Conservation (phyloP, 2,888 invertebrate genomes). For the Cepaea hortensis region DNA sequence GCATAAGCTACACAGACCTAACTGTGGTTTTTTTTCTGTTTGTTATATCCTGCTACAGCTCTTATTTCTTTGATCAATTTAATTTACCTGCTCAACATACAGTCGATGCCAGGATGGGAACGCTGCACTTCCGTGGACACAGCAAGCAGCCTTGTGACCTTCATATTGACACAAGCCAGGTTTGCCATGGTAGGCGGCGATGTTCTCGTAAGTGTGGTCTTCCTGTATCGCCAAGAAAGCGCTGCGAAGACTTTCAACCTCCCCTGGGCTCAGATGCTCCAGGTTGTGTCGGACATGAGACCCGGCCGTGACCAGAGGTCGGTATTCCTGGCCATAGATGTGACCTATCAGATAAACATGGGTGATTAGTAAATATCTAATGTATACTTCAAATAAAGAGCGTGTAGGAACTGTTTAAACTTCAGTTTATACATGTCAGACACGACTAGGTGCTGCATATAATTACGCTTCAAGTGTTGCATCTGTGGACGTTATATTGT, state of each 20-base stretch:
- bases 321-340: constrained; percentile 41
- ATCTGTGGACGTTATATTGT: too few relatives aligned
- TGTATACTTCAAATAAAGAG: too few relatives aligned
- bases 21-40: too few relatives aligned
- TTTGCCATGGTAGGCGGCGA: constrained; percentile 56
- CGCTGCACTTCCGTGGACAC: constrained; percentile 54
- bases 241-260: constrained; percentile 53
- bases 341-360: constrained; percentile 16
- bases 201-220: constrained; percentile 51
- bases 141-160: constrained; percentile 47
- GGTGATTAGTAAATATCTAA: too few relatives aligned
- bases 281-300: constrained; percentile 51
- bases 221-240: constrained; percentile 52
- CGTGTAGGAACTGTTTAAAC: not conserved
- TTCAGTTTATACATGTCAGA: too few relatives aligned
- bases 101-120: constrained; percentile 56
- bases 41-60: too few relatives aligned
- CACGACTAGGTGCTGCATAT: too few relatives aligned
- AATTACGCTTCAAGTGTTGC: too few relatives aligned
- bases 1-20: too few relatives aligned
- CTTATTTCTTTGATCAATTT: too few relatives aligned
- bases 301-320: constrained; percentile 45
- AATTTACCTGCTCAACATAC: constrained; percentile 39
- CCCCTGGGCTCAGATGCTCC: constrained; percentile 48
- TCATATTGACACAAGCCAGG: constrained; percentile 52